Base-by-base conservation (phyloP, 2,888 invertebrate species). In the Ceraclea dissimilis region DNA sequence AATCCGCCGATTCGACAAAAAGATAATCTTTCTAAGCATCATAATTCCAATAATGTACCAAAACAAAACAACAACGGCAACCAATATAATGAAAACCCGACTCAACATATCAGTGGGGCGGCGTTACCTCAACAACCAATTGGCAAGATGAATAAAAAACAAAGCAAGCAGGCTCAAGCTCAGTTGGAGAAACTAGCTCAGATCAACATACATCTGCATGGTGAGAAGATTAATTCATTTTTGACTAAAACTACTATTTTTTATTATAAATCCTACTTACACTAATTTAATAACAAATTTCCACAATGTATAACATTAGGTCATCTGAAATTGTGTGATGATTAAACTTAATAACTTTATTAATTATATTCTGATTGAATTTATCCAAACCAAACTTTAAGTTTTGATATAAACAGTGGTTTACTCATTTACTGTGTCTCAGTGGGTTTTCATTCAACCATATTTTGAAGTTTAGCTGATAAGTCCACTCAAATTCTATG, bases 151-250 rank as follows among this genome's bases (percentile, higher is more conserved):
- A 75, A 74, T 59, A 86, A 85, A 76, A 85, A 85, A 68, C 83
- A 84, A 67, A 79, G 83, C 62, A 84, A 83, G 71, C 74, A 84
- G 66, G 81, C 83, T 66, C 83, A 84, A 63, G 83, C 86, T 68
- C 83, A 84, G 64, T 76, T 86, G 69, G 88, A 89, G 70, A 85
- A 85, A 75, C 73, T 87, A 66, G 83, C 85, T 66, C 85, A 86
- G 78, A 83, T 87, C 77, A 88, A 88, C 79, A 86, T 88, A 67
- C 90, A 90, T 74, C 80, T 87, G 67, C 87, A 88, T 75, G 90
- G 91, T 91, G 85, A 80, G 84, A 65, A 57, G 52, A 49, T 26
- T 13, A 26, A 39, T 39, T 39, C 16, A n/a, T 8, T n/a, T 39
- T 11, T 31, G 31, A 8, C 6, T 31, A 11, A 31, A 31, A 8